Conservation (phyloP, 2,113 vertebrate genomes). For the Athene noctua region DNA sequence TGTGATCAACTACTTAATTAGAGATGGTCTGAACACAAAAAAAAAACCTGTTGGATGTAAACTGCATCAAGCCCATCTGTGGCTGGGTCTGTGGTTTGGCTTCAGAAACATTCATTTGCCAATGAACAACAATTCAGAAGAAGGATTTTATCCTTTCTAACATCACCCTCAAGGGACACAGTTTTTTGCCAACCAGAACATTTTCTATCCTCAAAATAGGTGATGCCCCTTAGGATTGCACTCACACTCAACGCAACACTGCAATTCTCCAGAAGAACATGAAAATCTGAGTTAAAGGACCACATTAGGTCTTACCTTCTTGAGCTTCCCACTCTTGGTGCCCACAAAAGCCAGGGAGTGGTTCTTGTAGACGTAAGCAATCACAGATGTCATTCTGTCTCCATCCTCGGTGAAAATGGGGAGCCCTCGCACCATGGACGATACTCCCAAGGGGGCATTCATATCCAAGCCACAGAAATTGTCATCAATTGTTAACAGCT, state of each 20-base stretch:
- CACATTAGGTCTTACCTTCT: constrained; percentile 85
- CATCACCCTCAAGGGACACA: background rate
- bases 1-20: background rate
- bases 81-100: background rate
- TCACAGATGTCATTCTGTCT: constrained; percentile 95
- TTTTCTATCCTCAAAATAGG: background rate
- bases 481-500: constrained; percentile 97
- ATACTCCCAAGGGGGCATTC: constrained; percentile 96
- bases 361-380: constrained; percentile 98
- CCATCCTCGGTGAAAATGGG: constrained; percentile 89
- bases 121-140: background rate
- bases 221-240: accelerated
- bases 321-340: constrained; percentile 91
- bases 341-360: constrained; percentile 97
- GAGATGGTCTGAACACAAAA: background rate
- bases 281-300: background rate
- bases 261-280: background rate
- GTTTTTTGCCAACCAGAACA: background rate
- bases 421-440: constrained; percentile 91
- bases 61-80: background rate
- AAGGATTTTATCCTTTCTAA: background rate
- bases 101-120: background rate
- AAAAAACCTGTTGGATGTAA: background rate
- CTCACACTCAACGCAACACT: accelerated
- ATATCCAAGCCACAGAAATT: constrained; percentile 99